Evolutionary conservation across 2,888 invertebrate species (phyloP).

Genomic region (Cephus spinipes): DNA sequence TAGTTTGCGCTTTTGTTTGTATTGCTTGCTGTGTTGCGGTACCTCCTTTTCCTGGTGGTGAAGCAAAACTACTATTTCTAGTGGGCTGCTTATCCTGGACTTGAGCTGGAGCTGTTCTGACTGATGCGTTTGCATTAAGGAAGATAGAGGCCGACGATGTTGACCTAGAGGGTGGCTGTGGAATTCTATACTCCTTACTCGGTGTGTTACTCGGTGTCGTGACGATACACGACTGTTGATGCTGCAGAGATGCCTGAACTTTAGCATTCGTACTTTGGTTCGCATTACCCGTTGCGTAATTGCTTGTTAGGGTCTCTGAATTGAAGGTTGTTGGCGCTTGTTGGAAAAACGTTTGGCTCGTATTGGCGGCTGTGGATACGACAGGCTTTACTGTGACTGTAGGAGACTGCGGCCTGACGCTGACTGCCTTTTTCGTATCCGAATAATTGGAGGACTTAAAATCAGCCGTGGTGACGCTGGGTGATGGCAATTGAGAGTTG

Average conservation of each 20-base stretch:
- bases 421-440: constrained; percentile 69
- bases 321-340: constrained; percentile 74
- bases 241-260: constrained; percentile 68
- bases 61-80: constrained; percentile 69
- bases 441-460: constrained; percentile 51
- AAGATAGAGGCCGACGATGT: constrained; percentile 63
- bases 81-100: constrained; percentile 64
- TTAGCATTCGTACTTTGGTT: constrained; percentile 48
- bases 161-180: constrained; percentile 69
- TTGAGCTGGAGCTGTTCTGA: constrained; percentile 50
- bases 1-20: constrained; percentile 83
- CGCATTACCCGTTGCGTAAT: constrained; percentile 69
- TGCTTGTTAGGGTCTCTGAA: constrained; percentile 64
- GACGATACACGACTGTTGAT: constrained; percentile 81
- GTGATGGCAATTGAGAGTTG: constrained; percentile 73
- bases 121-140: constrained; percentile 46
- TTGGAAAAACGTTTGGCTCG: constrained; percentile 73
- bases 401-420: constrained; percentile 67
- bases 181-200: constrained; percentile 74
- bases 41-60: constrained; percentile 64
- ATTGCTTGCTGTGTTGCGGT: constrained; percentile 60
- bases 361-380: constrained; percentile 69
- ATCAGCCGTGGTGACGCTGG: constrained; percentile 59
- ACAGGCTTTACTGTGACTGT: constrained; percentile 67
- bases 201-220: constrained; percentile 74